A percentile compares a stretch with the other conserved stretches of the same genome.
Evolutionary conservation across 2,113 vertebrate genomes (phyloP).

Genomic region (Hippocampus guttulatus): DNA sequence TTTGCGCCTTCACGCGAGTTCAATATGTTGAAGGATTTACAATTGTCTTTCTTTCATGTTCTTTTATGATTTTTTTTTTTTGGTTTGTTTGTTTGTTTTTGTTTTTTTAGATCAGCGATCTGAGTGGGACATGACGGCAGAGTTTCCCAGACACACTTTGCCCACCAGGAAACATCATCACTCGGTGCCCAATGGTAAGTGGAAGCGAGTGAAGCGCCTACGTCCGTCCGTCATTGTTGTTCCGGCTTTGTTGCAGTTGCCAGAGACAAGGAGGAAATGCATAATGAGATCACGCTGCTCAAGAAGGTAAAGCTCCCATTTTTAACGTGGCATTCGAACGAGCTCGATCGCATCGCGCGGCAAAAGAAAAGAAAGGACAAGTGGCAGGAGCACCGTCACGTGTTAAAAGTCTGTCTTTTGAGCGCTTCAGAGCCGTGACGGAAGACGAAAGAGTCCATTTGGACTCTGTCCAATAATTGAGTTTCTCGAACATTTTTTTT

Average conservation of each 20-base stretch:
- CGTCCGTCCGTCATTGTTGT: neutral
- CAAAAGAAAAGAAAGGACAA: too few species aligned
- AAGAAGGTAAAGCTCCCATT: conserved; percentile 81
- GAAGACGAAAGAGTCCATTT: too few species aligned
- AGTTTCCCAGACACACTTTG: conserved; percentile 78
- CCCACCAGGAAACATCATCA: conserved; percentile 74
- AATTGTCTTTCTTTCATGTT: too few species aligned
- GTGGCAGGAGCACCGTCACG: too few species aligned
- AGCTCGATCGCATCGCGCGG: neutral
- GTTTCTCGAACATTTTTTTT: neutral
- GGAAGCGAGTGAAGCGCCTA: neutral
- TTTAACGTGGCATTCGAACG: neutral
- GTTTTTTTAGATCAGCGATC: conserved; percentile 43
- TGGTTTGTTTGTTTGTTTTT: neutral
- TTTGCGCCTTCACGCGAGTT: too few species aligned
- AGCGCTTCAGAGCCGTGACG: neutral
- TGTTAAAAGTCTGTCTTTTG: too few species aligned
- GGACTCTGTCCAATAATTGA: too few species aligned
- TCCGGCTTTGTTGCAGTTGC: conserved; percentile 56
- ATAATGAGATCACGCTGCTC: conserved; percentile 87
- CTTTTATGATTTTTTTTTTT: too few species aligned
- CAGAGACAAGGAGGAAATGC: conserved; percentile 91
- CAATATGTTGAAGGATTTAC: too few species aligned
- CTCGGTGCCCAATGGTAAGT: conserved; percentile 70
- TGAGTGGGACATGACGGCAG: conserved; percentile 61